Evolutionary conservation across 1,140 invertebrate species (phyloP).

Genomic region (Caerostris darwini): DNA sequence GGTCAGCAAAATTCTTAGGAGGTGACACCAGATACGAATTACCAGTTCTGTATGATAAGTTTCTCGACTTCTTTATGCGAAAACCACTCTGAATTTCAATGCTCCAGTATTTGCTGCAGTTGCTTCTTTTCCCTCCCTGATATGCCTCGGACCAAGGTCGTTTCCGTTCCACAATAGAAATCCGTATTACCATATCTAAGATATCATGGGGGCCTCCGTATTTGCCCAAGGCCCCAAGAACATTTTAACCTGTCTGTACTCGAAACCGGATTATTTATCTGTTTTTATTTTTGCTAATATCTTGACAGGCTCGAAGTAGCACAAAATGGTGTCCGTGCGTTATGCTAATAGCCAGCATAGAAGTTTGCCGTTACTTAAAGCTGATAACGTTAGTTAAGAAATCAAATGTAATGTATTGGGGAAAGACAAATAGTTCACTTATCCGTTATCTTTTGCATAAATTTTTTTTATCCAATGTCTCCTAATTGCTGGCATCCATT

Average conservation of each 20-base stretch:
- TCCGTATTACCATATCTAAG: conserved; percentile 33
- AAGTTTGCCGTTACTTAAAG: neutral
- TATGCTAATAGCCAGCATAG: neutral
- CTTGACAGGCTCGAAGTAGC: neutral
- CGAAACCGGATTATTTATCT: conserved; percentile 32
- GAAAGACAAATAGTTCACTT: neutral
- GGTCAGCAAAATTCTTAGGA: conserved; percentile 34
- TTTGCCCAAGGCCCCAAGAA: neutral
- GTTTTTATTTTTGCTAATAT: conserved; percentile 25
- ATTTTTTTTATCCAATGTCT: neutral
- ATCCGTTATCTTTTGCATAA: neutral
- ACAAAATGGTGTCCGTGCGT: neutral
- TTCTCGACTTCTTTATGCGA: conserved; percentile 35
- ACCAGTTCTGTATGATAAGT: conserved; percentile 29
- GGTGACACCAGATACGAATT: neutral
- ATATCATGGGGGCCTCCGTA: neutral
- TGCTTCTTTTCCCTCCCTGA: neutral
- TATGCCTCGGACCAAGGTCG: neutral
- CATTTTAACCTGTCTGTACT: neutral
- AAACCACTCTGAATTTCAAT: conserved; percentile 24
- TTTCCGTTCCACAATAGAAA: neutral
- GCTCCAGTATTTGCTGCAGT: neutral
- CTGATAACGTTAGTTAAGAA: neutral
- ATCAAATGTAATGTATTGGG: neutral
- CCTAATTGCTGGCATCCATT: neutral